Conservation (phyloP, 2,797 vertebrate species). For the Florisuga fusca region DNA sequence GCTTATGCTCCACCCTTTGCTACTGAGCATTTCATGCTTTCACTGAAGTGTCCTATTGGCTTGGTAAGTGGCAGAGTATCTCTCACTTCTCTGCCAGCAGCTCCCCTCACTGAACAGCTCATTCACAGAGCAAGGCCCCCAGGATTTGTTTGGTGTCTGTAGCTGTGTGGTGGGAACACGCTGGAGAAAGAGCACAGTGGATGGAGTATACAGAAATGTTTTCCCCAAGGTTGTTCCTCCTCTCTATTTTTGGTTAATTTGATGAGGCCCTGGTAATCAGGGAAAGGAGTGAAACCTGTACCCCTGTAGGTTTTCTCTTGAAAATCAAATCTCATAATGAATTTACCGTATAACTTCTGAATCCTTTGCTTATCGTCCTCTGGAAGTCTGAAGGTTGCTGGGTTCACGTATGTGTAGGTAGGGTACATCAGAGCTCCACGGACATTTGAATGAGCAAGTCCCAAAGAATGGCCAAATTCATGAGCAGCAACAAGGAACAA, state of each 20-base stretch:
- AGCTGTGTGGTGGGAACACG: not conserved
- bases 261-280: not conserved
- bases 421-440: slow-evolving; percentile 79
- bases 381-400: slow-evolving; percentile 58
- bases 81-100: not conserved
- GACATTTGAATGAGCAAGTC: slow-evolving; percentile 75
- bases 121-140: not conserved
- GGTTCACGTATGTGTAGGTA: slow-evolving; percentile 47
- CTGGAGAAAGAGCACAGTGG: not conserved
- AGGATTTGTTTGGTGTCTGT: not conserved
- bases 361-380: slow-evolving; percentile 71
- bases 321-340: not conserved
- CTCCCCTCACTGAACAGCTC: not conserved
- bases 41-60: not conserved
- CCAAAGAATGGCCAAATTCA: slow-evolving; percentile 84
- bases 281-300: not conserved
- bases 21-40: not conserved
- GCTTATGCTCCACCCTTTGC: not conserved
- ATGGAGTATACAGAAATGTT: not conserved
- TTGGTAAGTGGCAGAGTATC: not conserved
- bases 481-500: slow-evolving; percentile 80
- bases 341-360: slow-evolving; percentile 79
- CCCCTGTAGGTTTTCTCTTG: not conserved
- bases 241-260: not conserved
- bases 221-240: not conserved